These are phyloP conservation scores for Poeciliopsis infans DNA, from an alignment of 2,797 vertebrate genomes.

Conservation along the genomic window DNA sequence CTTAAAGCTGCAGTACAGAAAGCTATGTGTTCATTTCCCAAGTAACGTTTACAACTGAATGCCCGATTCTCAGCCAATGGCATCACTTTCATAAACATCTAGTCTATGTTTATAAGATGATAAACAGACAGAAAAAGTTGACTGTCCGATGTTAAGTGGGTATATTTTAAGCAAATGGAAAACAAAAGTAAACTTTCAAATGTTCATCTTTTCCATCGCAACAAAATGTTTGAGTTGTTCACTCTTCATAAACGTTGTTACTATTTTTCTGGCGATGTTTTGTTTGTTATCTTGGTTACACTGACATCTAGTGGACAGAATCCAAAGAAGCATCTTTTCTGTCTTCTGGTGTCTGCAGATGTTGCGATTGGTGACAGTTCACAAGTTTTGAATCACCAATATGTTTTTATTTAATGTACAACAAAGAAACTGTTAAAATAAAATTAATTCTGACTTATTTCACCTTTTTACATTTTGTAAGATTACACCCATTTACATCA, in stretches of 20 bases:
- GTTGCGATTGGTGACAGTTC: not conserved
- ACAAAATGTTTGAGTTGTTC: not conserved
- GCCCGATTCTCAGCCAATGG: not conserved
- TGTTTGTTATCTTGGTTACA: conserved; percentile 29
- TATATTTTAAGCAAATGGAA: not conserved
- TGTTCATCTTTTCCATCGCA: not conserved
- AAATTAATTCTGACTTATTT: not conserved
- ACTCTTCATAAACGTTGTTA: not conserved
- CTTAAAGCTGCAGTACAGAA: conserved; percentile 13
- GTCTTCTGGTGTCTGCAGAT: not conserved
- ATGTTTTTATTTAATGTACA: not conserved
- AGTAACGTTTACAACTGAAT: conserved; percentile 7
- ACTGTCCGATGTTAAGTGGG: not conserved
- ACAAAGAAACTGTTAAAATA: not conserved
- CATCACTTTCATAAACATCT: not conserved
- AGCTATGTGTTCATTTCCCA: conserved; percentile 27
- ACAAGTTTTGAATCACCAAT: not conserved
- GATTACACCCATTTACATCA: not conserved
- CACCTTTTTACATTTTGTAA: not conserved
- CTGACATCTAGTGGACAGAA: conserved; percentile 60
- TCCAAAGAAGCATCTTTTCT: conserved; percentile 1
- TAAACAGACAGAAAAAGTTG: not conserved
- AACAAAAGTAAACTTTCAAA: not conserved
- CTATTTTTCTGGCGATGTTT: rapidly evolving
- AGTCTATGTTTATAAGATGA: not conserved